Percentiles rank a stretch among this genome's conserved stretches.
phyloP scores from a whole-genome alignment of 2,113 vertebrate genomes.

The Ciconia boyciana region DNA sequence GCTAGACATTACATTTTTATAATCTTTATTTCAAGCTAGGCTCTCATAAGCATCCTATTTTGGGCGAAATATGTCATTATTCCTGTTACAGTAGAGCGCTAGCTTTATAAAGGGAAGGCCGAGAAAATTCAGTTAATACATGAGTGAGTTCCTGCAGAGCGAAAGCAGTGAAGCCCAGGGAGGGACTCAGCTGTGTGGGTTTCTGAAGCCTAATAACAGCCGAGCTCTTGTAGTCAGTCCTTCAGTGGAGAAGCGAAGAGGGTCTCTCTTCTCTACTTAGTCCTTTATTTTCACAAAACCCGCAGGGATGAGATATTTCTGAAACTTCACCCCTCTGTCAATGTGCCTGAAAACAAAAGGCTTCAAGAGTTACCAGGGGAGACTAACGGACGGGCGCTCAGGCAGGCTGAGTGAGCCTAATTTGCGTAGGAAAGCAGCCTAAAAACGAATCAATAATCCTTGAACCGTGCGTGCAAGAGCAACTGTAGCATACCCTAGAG shows the following conservation, averaged over 20 bases:
- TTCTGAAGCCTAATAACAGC: conserved; percentile 22
- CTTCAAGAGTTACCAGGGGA: not conserved
- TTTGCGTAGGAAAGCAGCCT: not conserved
- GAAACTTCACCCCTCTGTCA: conserved; percentile 1
- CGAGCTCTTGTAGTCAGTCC: not conserved
- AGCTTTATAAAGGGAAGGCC: not conserved
- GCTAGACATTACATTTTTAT: not conserved
- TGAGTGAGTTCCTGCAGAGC: conserved; percentile 18
- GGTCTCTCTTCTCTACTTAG: not conserved
- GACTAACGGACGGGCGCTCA: not conserved
- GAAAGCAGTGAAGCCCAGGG: conserved; percentile 2
- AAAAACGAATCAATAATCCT: not conserved
- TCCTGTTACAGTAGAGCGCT: not conserved
- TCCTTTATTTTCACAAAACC: conserved; percentile 12
- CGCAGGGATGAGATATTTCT: not conserved
- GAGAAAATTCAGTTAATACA: conserved; percentile 1
- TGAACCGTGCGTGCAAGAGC: not conserved
- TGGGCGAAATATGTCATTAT: not conserved
- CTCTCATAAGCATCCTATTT: conserved; percentile 3
- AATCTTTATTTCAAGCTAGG: conserved; percentile 10
- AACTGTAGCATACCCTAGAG: not conserved
- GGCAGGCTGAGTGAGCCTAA: not conserved
- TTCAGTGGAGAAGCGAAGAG: not conserved
- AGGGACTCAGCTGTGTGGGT: not conserved
- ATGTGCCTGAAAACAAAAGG: not conserved